Evolutionary conservation across 2,113 vertebrate genomes (phyloP), one percentile per base, ranked within the genome.

Genomic region (Peromyscus polionotus): DNA sequence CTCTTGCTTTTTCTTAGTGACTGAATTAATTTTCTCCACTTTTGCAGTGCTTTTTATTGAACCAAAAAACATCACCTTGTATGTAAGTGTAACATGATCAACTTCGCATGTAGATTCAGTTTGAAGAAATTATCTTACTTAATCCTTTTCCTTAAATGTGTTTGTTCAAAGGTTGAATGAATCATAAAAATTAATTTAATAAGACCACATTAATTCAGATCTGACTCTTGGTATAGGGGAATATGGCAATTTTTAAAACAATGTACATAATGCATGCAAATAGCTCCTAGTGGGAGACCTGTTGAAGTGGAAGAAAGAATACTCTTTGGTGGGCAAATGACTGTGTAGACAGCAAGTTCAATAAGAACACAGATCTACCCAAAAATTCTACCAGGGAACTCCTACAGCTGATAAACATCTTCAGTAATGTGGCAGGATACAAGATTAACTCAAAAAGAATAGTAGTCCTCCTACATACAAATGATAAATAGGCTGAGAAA

Each of bases 11-110:
- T 97, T 92, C 72, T 91, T 98, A 98, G 96, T 97, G 88, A 79
- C 91, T 98, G 88, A 97, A 98, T 98, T 93, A 94, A 93, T 95
- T 76, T 95, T 51, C 88, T n/a, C 45, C 59, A 96, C 97, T 39
- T 96, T 90, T 96, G 91, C 97, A 93, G 90, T 95, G 94, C 94
- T 97, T 67, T 51, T 77, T 97, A 63, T 88, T 98, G 93, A 93
- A 97, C 91, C 76, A 96, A 95, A 97, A 97, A 98, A 96, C 45
- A 65, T 88, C 80, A 96, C 59, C 45, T 77, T 86, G 80, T 92
- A 68, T 76, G 10, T 51, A 84, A 73, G 83, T 85, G n/a, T 96
- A 81, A 91, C 42, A 88, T 73, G 75, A 95, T 88, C 80, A 93
- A 84, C 95, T 97, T 95, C 97, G 90, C 70, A 88, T 31, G 19